Evolutionary conservation across 1,140 invertebrate genomes (phyloP).

Genomic region (Drosophila yakuba): DNA sequence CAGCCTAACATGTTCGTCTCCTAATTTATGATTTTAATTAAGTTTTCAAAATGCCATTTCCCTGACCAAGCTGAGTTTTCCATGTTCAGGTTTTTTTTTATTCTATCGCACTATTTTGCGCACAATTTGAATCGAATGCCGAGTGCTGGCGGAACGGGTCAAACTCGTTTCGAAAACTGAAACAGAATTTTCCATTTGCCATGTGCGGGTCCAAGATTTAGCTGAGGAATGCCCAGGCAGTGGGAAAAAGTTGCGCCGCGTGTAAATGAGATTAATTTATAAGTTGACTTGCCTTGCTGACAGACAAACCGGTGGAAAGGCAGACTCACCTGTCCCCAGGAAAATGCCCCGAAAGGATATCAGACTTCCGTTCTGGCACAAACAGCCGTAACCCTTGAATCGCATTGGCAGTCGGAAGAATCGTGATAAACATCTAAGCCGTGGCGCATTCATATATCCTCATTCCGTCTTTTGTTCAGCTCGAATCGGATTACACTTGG

Average conservation of each 20-base stretch:
- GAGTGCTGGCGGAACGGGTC: constrained; percentile 61
- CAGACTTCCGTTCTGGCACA: constrained; percentile 62
- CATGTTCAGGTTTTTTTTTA: constrained; percentile 32
- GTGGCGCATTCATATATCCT: constrained; percentile 54
- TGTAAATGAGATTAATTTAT: constrained; percentile 55
- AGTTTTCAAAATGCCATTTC: constrained; percentile 44
- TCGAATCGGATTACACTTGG: constrained; percentile 36
- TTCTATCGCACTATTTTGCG: constrained; percentile 38
- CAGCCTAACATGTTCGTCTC: constrained; percentile 66
- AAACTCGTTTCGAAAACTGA: constrained; percentile 73
- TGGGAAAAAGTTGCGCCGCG: constrained; percentile 41
- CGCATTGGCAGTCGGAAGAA: constrained; percentile 11
- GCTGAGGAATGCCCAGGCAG: constrained; percentile 37
- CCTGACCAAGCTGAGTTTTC: constrained; percentile 28
- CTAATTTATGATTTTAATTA: constrained; percentile 81
- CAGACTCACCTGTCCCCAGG: constrained; percentile 35
- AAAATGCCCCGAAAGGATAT: constrained; percentile 17
- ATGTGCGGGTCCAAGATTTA: constrained; percentile 43
- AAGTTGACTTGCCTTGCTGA: constrained; percentile 34
- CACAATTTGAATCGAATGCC: constrained; percentile 36
- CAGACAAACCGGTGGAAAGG: constrained; percentile 7
- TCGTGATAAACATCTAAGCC: constrained; percentile 75
- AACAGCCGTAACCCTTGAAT: neutral
- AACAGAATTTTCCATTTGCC: constrained; percentile 69
- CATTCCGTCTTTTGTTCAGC: constrained; percentile 40